Base-by-base conservation (phyloP, 2,888 invertebrate genomes). In the Campaea margaritaria region DNA sequence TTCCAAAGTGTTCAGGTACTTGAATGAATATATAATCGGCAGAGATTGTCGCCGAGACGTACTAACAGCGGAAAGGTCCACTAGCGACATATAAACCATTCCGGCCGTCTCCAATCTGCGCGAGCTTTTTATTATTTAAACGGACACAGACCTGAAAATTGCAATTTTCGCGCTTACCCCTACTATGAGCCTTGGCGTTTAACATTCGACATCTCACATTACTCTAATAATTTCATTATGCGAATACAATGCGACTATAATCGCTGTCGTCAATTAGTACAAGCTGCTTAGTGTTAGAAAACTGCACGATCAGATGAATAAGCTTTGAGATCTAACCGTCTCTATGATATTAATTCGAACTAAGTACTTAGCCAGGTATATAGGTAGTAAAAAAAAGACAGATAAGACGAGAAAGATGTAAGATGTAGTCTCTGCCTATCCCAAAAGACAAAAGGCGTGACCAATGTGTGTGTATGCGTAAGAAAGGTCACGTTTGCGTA, bases 11-110 rank as follows among this genome's bases (percentile, higher is more conserved):
- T 81, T 77, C 79, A 79, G 77, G 57, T 75, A 80, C 74, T 84
- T 73, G 73, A 85, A 89, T 90, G 87, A 90, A 91, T 91, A 89
- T 82, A 81, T 89, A 89, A 91, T 89, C 81, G 73, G 82, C 70
- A 73, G 73, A 80, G 79, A 82, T 83, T 80, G 88, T 86, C 86
- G 79, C 82, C 79, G 78, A 85, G 85, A 82, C 84, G 78, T 78
- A 78, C 83, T 83, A 82, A 83, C 82, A 77, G 80, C 76, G 75
- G 81, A 85, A 87, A 88, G 87, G 89, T 90, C 83, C 90, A 85
- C 89, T 75, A 84, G 89, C 85, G 90, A 87, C 90, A 83, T 88
- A 91, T 92, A 91, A 91, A 91, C 91, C 89, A 92, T 90, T 90
- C 89, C 76, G 79, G 81, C 80, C 72, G 83, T 78, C 84, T 87